These are phyloP conservation scores for Drosophila lacertosa DNA, from an alignment of 1,140 invertebrate species.

Conservation along the genomic window DNA sequence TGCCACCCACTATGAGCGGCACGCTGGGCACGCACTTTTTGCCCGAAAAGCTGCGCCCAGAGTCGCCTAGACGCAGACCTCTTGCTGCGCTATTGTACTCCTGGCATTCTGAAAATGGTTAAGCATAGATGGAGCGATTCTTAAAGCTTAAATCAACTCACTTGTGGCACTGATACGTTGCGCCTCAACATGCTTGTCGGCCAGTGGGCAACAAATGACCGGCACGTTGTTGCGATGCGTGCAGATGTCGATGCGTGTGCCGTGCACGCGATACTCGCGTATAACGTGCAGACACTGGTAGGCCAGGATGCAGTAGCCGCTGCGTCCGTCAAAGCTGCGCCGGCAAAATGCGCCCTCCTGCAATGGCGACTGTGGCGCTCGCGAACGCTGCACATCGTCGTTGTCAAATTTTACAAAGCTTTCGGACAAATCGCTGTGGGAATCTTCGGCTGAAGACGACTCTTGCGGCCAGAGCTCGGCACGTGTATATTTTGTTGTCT, in stretches of 20 bases:
- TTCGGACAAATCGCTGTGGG: conserved; percentile 17
- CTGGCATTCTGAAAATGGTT: conserved; percentile 69
- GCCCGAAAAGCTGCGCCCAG: conserved; percentile 58
- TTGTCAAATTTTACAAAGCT: conserved; percentile 60
- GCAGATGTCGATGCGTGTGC: conserved; percentile 73
- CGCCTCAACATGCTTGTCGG: conserved; percentile 67
- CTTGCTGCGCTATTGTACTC: conserved; percentile 65
- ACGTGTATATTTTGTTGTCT: conserved; percentile 62
- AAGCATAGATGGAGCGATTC: neutral
- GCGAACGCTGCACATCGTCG: conserved; percentile 13
- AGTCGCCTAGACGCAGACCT: conserved; percentile 53
- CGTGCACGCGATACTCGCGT: conserved; percentile 74
- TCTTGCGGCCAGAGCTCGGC: conserved; percentile 48
- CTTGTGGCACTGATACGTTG: conserved; percentile 76
- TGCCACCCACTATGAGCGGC: conserved; percentile 86
- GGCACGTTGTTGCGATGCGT: conserved; percentile 74
- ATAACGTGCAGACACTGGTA: conserved; percentile 79
- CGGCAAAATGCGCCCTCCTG: conserved; percentile 73
- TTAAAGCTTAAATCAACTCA: conserved; percentile 21
- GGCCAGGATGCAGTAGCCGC: conserved; percentile 78
- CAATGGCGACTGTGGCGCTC: conserved; percentile 4
- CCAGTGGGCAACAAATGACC: conserved; percentile 78
- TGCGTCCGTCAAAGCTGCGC: conserved; percentile 76
- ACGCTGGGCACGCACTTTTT: conserved; percentile 80
- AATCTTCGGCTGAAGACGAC: neutral